Conservation (phyloP, 2,797 vertebrate species). For the Mormyrops attenuatus region DNA sequence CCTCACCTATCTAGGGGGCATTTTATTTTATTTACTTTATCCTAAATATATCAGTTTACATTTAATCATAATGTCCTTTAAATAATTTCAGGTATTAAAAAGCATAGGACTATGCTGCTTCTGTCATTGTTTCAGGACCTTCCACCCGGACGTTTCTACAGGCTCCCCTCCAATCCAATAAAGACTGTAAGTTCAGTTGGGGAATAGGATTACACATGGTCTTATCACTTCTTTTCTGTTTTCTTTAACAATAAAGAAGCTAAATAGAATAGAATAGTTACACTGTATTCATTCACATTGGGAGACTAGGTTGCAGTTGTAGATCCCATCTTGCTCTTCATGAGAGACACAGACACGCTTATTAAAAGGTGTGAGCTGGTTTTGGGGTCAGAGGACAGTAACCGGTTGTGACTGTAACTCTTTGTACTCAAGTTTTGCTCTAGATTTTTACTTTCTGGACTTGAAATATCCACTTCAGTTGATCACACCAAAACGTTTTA, state of each 20-base stretch:
- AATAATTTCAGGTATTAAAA: background rate
- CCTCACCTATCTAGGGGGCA: background rate
- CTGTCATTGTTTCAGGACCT: conserved; percentile 34
- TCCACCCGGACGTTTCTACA: background rate
- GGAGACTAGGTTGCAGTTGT: background rate
- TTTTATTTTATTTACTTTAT: background rate
- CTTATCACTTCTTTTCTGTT: background rate
- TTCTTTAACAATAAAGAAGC: conserved; percentile 5
- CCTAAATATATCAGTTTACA: background rate
- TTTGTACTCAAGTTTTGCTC: background rate
- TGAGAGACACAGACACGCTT: background rate
- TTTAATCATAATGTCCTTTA: background rate
- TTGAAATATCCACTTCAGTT: background rate
- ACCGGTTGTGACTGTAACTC: background rate
- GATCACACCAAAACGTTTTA: background rate
- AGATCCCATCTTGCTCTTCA: background rate
- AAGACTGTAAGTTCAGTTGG: conserved; percentile 32
- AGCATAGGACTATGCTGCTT: background rate
- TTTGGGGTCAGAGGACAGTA: background rate
- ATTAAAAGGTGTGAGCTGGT: background rate
- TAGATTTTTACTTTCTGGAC: background rate
- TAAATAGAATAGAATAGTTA: background rate
- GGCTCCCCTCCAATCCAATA: background rate
- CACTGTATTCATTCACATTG: background rate
- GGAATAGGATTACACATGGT: background rate